Percentiles rank a stretch among this genome's conserved stretches.
Conservation (phyloP, 2,797 vertebrate species). For the Arremon aurantiirostris region DNA sequence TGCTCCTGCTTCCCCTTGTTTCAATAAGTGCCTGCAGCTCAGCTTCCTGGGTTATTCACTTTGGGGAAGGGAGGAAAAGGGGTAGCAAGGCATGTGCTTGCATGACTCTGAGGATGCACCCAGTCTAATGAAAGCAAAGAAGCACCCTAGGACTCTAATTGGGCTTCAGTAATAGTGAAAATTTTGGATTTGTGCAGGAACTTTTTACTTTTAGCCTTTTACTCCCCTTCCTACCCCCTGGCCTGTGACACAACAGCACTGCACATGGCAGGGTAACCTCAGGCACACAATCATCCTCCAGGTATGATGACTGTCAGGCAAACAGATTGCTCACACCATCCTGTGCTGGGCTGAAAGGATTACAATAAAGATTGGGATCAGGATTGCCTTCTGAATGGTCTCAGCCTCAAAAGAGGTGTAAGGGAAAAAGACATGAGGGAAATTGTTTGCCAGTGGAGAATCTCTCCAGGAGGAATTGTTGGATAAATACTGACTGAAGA, state of each 20-base stretch:
- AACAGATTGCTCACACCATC: conserved; percentile 3
- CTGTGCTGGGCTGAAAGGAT: neutral
- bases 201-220: conserved; percentile 21
- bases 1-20: neutral
- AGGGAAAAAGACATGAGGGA: conserved; percentile 5
- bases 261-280: neutral
- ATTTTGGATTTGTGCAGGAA: neutral
- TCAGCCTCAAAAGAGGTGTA: conserved; percentile 47
- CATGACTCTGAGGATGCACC: neutral
- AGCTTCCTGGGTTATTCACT: neutral
- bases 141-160: neutral
- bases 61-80: neutral
- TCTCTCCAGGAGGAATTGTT: conserved; percentile 14
- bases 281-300: neutral
- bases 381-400: conserved; percentile 3
- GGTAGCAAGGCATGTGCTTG: accelerated
- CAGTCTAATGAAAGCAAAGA: neutral
- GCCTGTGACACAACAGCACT: neutral
- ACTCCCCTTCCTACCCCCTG: neutral
- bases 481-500: conserved; percentile 25
- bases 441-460: neutral
- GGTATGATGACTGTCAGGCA: neutral
- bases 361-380: conserved; percentile 50
- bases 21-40: neutral
- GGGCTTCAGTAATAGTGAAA: neutral